Base-by-base conservation (phyloP, 2,888 invertebrate species). In the Epinotia demarniana region DNA sequence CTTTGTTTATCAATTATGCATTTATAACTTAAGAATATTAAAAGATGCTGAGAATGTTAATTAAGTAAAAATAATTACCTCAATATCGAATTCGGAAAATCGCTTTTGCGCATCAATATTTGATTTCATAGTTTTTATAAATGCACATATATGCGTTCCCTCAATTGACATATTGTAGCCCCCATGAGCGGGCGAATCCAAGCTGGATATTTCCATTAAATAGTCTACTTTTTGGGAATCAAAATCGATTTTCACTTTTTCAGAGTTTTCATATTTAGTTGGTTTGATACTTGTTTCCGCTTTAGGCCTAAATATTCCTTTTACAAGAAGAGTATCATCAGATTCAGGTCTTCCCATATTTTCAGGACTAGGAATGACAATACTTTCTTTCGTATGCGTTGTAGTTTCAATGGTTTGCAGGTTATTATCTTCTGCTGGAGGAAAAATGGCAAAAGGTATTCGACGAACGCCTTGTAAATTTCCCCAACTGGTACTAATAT, bases 71-170 rank as follows among this genome's bases (percentile, higher is more conserved):
- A 19, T 60, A 39, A 72, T 77, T 84, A 93, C 93, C 88, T 93
- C 92, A 70, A 92, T 89, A 77, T 93, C 86, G 33, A 93, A 83
- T 39, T 83, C 80, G 0, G 80, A 69, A 86, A 90, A 92, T 72
- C 83, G 87, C 49, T 84, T 80, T 80, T 90, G 89, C 5, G 87
- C 85, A 61, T 92, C 86, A 12, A 93, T 89, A 61, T 92, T 89
- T 11, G 88, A 81, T 62, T 77, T 81, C 2, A 78, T 78, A 78
- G 83, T 83, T 68, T 81, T 80, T 53, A 91, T 75, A 16, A 76
- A 39, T 5, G 79, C 72, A 78, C 93, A 93, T 69, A 79, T 78
- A 0, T 84, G 80, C 68, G 79, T 78, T 2, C 73, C 62, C 2
- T 88, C 83, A 0, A 80, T 69, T 72, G 88, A 90, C 64, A 87